Evolutionary conservation across 2,888 invertebrate genomes (phyloP).

Genomic region (Acleris literana): DNA sequence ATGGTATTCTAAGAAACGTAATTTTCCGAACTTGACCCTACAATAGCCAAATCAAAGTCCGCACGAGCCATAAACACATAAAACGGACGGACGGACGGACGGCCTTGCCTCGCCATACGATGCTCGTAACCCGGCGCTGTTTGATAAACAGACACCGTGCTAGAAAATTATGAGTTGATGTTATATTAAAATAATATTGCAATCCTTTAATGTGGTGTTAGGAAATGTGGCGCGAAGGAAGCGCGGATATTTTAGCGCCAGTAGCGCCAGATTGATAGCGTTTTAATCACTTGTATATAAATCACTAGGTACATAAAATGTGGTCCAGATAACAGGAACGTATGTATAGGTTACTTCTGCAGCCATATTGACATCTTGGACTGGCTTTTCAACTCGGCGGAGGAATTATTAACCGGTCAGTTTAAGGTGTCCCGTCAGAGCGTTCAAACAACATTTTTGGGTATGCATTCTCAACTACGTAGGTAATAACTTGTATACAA

Average conservation of each 20-base stretch:
- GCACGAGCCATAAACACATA: slow-evolving; percentile 27
- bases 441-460: too few species aligned
- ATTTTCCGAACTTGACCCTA: slow-evolving; percentile 31
- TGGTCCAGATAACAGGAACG: too few species aligned
- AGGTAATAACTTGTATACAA: too few species aligned
- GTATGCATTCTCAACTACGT: too few species aligned
- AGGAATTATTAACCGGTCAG: too few species aligned
- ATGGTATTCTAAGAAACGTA: slow-evolving; percentile 1
- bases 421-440: too few species aligned
- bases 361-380: too few species aligned
- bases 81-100: slow-evolving; percentile 34
- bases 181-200: slow-evolving; percentile 35
- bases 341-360: too few species aligned
- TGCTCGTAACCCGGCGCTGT: slow-evolving; percentile 29
- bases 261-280: not conserved
- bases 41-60: slow-evolving; percentile 19
- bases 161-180: slow-evolving; percentile 37
- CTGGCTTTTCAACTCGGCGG: too few species aligned
- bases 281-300: too few species aligned
- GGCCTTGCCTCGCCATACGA: slow-evolving; percentile 35
- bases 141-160: slow-evolving; percentile 39
- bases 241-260: not conserved
- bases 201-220: slow-evolving; percentile 14
- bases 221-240: not conserved
- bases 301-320: too few species aligned